Conservation (phyloP, 2,113 vertebrate species). For the Theropithecus gelada region DNA sequence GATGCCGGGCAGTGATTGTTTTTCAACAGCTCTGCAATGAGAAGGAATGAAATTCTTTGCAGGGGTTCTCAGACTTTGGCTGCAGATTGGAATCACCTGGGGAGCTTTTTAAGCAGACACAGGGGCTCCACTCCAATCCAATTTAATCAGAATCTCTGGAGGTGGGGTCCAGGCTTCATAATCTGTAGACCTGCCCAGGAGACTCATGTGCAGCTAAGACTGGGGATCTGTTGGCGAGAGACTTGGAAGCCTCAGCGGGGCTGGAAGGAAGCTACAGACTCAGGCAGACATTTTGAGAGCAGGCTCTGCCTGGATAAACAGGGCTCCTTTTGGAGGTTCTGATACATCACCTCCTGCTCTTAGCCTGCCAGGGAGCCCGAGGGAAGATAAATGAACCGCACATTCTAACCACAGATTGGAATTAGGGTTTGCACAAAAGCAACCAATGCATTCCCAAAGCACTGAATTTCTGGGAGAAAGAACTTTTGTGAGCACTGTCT, state of each 20-base stretch:
- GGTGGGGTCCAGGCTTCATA: neutral
- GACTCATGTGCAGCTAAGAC: neutral
- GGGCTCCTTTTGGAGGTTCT: neutral
- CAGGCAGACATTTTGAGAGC: neutral
- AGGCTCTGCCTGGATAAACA: neutral
- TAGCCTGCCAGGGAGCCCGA: neutral
- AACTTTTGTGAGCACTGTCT: neutral
- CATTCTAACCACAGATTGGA: too few relatives aligned
- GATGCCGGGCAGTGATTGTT: neutral
- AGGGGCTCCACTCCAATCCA: neutral
- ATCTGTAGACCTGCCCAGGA: neutral
- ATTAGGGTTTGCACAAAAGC: neutral
- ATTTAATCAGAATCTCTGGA: neutral
- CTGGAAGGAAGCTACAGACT: neutral
- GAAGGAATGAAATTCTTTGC: neutral
- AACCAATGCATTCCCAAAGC: accelerated
- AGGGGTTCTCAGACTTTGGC: neutral
- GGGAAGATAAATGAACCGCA: neutral
- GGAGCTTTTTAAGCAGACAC: neutral
- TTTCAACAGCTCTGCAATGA: neutral
- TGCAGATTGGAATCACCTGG: neutral
- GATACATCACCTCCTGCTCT: neutral
- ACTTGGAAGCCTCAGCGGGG: accelerated
- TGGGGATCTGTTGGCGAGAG: accelerated
- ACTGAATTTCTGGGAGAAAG: neutral